Base-by-base conservation (phyloP, 2,888 invertebrate genomes). In the Lepidocyrtinus sp. region DNA sequence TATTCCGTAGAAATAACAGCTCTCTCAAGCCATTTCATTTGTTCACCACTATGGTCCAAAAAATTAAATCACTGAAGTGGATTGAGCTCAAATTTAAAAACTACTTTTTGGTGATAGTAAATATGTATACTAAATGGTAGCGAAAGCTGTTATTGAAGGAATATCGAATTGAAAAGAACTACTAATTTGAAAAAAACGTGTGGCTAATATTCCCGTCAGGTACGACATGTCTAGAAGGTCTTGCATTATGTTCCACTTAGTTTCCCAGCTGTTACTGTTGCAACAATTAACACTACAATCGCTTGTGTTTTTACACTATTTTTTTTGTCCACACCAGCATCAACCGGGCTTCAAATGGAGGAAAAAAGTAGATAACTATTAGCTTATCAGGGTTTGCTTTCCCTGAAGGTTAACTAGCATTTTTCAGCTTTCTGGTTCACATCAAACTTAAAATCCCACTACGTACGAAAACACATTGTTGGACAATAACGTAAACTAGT, bases 141-240 rank as follows among this genome's bases (percentile, higher is more conserved):
- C 69, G 65, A 65, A 55, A 12, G 63, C 68, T 63, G 45, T 62
- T 64, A 76, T 77, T 55, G 61, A 73, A 68, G 68, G 69, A 65
- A 74, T 55, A 63, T 17, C 36, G 69, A 74, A 80, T 61, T 2
- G 36, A 36, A 7, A 36, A 71, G 50, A 71, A 75, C 80, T 75
- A 75, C 67, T 67, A 71, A 69, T 74, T 79, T 74, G 25, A 73
- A 80, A 75, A 72, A 81, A 81, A 85, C 83, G 86, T 86, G 85
- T 86, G 86, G 86, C 86, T 85, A 86, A 86, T 86, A 85, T 85
- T 85, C 85, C 84, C 82, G 80, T 82, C 82, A 83, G 81, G 82
- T 80, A 80, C 80, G 73, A 78, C 83, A 83, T 78, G 81, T 83
- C 83, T 82, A 84, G 79, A 55, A 59, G 76, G 72, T 70, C 59